phyloP scores from a whole-genome alignment of 2,113 vertebrate species.

The Hemiscyllium ocellatum region DNA sequence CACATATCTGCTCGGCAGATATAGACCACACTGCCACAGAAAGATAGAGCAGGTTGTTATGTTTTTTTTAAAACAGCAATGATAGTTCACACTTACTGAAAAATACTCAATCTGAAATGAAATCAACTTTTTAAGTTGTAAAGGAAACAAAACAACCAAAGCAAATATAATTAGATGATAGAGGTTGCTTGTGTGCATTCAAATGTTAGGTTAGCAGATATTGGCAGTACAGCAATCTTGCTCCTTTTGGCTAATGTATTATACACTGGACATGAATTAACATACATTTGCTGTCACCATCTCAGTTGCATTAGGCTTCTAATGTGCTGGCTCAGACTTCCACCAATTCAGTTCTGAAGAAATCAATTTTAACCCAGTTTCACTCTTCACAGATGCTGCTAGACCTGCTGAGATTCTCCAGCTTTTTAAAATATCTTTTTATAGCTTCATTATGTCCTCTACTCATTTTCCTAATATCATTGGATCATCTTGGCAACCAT shows the following conservation, averaged over 20 bases:
- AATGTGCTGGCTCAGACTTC: not conserved
- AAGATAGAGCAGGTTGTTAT: not conserved
- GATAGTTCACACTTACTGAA: not conserved
- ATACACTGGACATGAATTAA: not conserved
- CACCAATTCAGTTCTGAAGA: not conserved
- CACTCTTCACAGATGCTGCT: no score
- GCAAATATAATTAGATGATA: not conserved
- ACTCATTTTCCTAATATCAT: no score
- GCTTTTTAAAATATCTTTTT: no score
- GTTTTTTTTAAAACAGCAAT: not conserved
- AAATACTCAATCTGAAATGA: not conserved
- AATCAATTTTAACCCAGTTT: not conserved
- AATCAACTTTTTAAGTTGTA: not conserved
- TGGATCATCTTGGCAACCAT: no score
- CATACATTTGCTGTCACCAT: not conserved
- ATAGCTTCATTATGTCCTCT: no score
- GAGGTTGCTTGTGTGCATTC: not conserved
- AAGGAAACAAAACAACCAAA: not conserved
- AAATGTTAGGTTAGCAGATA: not conserved
- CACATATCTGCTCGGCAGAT: not conserved
- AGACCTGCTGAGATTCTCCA: no score
- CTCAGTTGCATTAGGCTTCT: not conserved
- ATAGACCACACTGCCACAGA: not conserved
- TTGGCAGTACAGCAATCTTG: not conserved
- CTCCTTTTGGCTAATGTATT: not conserved